Percentiles rank a stretch among this genome's conserved stretches.
These are phyloP conservation scores for Gallirallus australis DNA, from an alignment of 2,797 vertebrate genomes.

Conservation along the genomic window DNA sequence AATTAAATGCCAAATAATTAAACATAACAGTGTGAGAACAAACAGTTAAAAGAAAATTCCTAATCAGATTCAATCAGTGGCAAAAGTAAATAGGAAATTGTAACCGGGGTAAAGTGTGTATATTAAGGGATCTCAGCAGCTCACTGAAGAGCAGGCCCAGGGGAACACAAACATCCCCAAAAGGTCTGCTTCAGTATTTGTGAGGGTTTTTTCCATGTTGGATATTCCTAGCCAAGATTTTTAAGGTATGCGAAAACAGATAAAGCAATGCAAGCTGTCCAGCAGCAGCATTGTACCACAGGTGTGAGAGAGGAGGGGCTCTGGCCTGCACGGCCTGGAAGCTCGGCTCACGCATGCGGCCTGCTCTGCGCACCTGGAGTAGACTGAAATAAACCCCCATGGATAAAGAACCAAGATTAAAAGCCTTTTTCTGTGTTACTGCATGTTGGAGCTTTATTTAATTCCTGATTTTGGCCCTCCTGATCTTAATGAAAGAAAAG, in stretches of 20 bases:
- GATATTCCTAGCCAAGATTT: background rate
- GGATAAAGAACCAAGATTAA: background rate
- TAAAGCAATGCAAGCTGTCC: background rate
- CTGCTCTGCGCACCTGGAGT: background rate
- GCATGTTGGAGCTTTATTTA: background rate
- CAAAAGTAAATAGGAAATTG: background rate
- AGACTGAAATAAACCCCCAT: background rate
- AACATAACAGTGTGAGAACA: background rate
- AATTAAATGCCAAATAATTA: background rate
- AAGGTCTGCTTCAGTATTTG: background rate
- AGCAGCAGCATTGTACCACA: background rate
- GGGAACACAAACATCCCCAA: background rate
- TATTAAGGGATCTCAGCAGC: background rate
- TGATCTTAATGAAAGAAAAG: background rate
- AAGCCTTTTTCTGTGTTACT: background rate
- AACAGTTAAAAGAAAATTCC: background rate
- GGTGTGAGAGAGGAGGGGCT: background rate
- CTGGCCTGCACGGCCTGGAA: rapidly evolving
- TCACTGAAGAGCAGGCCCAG: background rate
- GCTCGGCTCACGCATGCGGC: background rate
- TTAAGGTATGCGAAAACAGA: background rate
- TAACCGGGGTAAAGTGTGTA: background rate
- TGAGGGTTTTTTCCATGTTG: background rate
- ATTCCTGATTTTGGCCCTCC: background rate
- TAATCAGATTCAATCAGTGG: background rate